Base-by-base conservation (phyloP, 2,888 invertebrate genomes). In the Glyphotaelius pellucidus region DNA sequence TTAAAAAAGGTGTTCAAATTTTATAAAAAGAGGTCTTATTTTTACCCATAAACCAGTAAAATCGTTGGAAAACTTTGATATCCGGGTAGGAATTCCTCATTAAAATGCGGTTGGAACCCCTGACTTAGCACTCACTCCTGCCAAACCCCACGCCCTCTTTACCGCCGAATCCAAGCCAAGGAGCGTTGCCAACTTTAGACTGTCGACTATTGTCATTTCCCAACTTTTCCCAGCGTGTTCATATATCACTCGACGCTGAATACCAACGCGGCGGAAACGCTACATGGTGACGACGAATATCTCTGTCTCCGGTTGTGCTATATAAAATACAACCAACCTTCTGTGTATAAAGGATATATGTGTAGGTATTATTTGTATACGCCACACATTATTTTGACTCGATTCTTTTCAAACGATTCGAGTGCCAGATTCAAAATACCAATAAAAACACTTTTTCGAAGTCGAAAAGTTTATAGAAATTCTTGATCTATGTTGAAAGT, bases 141-240 rank as follows among this genome's bases (percentile, higher is more conserved):
- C 92, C 92, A 92, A 92, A 84, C 90, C 88, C 81, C 80, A 89
- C 91, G 87, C 87, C 87, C 87, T 52, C 67, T 87, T 87, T 38
- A 80, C 90, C 85, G 80, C 90, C 87, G 89, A 67, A 89, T 84
- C 85, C 67, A 47, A 84, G 84, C 90, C 89, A 87, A 87, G 47
- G 87, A 89, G 80, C 86, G 90, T 79, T 92, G 92, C 92, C 90
- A 89, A 92, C 91, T 93, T 90, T 92, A 86, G 90, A 80, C 90
- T 92, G 83, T 88, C 42, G 89, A 80, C 91, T 93, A 93, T 93
- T 93, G 92, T 93, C 92, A 90, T 93, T 93, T 93, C 90, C 92
- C 90, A 92, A 90, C 90, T 88, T 90, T 92, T 90, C 87, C 87
- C 89, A 92, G 90, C 90, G 89, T 42, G 35, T 84, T n/a, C 80